A percentile compares a stretch with the other conserved stretches of the same genome.
Conservation (phyloP, 2,797 vertebrate genomes). For the Picus viridis region DNA sequence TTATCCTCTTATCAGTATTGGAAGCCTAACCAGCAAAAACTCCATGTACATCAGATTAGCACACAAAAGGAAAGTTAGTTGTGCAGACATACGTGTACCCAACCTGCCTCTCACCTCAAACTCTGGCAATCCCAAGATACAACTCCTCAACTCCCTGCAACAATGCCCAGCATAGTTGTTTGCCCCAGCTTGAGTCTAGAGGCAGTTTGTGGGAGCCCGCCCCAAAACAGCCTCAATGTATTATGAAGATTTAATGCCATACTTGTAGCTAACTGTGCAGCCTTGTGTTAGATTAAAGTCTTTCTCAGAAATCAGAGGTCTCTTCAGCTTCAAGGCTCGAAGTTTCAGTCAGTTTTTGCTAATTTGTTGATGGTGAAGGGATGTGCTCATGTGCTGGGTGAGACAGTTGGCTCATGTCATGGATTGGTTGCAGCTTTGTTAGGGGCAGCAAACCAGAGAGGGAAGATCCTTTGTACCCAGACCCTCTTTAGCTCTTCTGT, state of each 20-base stretch:
- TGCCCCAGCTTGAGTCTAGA: background rate
- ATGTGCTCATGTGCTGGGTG: background rate
- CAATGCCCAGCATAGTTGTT: background rate
- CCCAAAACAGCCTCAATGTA: background rate
- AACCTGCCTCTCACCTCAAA: background rate
- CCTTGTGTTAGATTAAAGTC: background rate
- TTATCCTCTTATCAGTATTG: background rate
- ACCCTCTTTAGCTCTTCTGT: background rate
- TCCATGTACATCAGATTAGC: background rate
- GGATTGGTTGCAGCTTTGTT: background rate
- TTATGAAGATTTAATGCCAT: background rate
- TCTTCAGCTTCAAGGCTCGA: background rate
- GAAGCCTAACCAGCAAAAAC: background rate
- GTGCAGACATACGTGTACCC: background rate
- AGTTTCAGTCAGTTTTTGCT: background rate
- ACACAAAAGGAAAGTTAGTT: background rate
- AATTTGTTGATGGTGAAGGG: background rate
- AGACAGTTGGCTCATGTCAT: background rate
- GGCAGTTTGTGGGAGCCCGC: background rate
- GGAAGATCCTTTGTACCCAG: background rate
- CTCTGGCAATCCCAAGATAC: background rate
- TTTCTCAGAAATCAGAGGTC: background rate
- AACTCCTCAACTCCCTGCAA: fast-evolving
- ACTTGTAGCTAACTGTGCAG: background rate
- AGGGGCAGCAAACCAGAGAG: background rate